Base-by-base conservation (phyloP, 2,113 vertebrate genomes). In the Mastomys natalensis region DNA sequence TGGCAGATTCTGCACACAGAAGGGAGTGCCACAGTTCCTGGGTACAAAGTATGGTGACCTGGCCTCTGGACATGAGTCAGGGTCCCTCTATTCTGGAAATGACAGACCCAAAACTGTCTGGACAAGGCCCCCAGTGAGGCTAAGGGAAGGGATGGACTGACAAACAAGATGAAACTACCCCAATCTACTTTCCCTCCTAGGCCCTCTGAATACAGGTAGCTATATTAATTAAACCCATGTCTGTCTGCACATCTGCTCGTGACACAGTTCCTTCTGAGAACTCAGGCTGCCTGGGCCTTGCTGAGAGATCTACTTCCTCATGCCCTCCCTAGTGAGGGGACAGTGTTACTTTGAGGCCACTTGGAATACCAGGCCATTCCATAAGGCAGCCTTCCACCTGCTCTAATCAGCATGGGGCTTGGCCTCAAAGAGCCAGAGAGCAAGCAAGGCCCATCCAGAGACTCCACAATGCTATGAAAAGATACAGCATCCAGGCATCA, bases 241-340 rank as follows among this genome's bases (percentile, higher is more conserved):
- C 10, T 37, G 43, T 51, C 45, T 66, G 53, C 68, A 31, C 26
- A 5, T n/a, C 31, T 43, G 78, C 62, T 77, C 53, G 9, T 7
- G 0, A 7, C n/a, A 45, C 48, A 0, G 13, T 37, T 55, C 22
- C 12, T 62, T 5, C 1, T 2, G 2, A 81, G 40, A 24, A 17
- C 66, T 15, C 5, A 37, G 70, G 48, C 45, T 43, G 43, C 26
- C 29, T 16, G 10, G 60, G 76, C 31, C 80, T 55, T 31, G 24
- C 64, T 26, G 60, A 43, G 72, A 89, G 3, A n/a, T 68, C 82
- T 3, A 5, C 8, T 31, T 45, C 51, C 10, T 43, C n/a, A 1
- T 0, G 8, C 5, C 45, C 17, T 53, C 48, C 45, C 60, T 0
- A 31, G 26, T 10, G 48, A 70, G 81, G 72, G 78, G n/a, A 24